A percentile compares a stretch with the other conserved stretches of the same genome.
These are phyloP conservation scores for Spodoptera littoralis DNA, from an alignment of 2,888 invertebrate genomes.

Conservation along the genomic window DNA sequence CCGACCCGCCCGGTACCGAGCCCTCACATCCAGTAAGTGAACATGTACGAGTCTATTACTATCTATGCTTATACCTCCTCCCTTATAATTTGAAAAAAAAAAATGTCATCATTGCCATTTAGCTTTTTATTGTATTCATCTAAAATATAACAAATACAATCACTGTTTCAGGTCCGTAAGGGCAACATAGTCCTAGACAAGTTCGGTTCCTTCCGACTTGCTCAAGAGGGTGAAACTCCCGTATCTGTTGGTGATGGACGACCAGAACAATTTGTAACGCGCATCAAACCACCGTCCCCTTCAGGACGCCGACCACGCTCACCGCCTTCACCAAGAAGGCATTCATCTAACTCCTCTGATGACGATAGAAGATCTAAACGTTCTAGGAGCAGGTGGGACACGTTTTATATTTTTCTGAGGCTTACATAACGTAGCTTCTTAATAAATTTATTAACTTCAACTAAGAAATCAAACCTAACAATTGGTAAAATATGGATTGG, in stretches of 20 bases:
- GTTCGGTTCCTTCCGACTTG: conserved; percentile 92
- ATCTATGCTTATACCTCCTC: too few species aligned
- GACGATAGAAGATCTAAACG: conserved; percentile 79
- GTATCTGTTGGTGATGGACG: conserved; percentile 83
- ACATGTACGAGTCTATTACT: too few species aligned
- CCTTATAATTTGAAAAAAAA: too few species aligned
- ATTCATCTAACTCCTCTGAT: conserved; percentile 82
- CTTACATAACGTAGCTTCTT: too few species aligned
- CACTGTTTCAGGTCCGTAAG: conserved; percentile 80
- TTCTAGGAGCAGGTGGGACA: conserved; percentile 78
- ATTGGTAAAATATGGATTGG: too few species aligned
- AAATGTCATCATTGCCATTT: too few species aligned
- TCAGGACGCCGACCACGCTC: conserved; percentile 80
- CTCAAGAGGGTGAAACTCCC: conserved; percentile 87
- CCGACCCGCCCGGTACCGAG: conserved; percentile 89
- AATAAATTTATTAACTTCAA: not conserved
- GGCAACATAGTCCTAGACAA: conserved; percentile 91
- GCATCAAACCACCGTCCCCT: conserved; percentile 82
- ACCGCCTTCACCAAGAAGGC: conserved; percentile 82
- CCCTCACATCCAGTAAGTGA: conserved; percentile 68
- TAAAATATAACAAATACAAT: not conserved
- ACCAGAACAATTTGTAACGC: conserved; percentile 87
- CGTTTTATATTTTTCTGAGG: too few species aligned
- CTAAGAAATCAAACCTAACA: too few species aligned
- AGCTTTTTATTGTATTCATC: too few species aligned